Conservation (phyloP, 1,140 invertebrate species). For the Ostrea denselamellosa region DNA sequence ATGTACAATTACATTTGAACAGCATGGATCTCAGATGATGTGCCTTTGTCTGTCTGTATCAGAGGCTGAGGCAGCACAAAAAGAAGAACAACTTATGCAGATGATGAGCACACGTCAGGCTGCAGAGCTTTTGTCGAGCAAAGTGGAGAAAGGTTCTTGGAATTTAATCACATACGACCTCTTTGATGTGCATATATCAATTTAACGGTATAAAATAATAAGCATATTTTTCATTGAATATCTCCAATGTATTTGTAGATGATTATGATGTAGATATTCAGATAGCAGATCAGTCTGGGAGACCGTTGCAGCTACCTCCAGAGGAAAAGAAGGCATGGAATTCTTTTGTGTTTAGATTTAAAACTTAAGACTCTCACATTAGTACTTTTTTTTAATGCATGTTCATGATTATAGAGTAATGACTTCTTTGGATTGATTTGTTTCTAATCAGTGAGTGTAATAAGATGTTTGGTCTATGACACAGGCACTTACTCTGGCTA, state of each 20-base stretch:
- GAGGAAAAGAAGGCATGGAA: conserved; percentile 81
- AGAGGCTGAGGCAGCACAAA: conserved; percentile 61
- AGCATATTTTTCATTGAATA: neutral
- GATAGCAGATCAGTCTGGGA: conserved; percentile 89
- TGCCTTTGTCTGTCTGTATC: conserved; percentile 81
- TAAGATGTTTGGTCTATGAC: neutral
- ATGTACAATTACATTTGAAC: conserved; percentile 39
- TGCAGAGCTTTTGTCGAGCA: conserved; percentile 78
- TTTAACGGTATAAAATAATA: neutral
- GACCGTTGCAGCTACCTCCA: conserved; percentile 84
- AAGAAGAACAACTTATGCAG: conserved; percentile 77
- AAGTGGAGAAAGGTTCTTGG: conserved; percentile 68
- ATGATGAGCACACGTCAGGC: conserved; percentile 82
- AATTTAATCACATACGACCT: neutral
- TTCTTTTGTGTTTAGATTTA: neutral
- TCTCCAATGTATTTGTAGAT: conserved; percentile 55
- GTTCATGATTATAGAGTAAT: neutral
- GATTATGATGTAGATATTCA: conserved; percentile 78
- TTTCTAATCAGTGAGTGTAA: neutral
- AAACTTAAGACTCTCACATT: neutral
- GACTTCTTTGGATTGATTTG: neutral
- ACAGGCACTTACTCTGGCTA: conserved; percentile 85
- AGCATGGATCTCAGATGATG: conserved; percentile 85
- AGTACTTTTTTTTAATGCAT: neutral
- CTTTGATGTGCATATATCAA: neutral